A percentile compares a stretch with the other conserved stretches of the same genome.
Conservation (phyloP, 2,113 vertebrate species). For the Notarius lentiginosus region DNA sequence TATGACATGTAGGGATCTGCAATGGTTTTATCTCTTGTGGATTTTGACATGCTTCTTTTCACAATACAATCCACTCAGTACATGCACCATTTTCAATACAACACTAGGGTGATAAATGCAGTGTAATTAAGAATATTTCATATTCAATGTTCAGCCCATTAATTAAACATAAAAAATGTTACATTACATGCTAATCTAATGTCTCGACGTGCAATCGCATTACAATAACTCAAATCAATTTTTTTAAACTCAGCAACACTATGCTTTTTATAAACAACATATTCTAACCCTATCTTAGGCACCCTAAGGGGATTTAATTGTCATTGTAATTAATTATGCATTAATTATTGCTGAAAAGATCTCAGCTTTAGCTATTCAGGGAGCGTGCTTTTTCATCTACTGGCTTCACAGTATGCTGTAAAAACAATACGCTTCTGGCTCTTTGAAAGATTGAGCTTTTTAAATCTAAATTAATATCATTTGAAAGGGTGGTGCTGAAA, state of each 20-base stretch:
- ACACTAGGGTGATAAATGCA: background rate
- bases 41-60: background rate
- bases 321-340: constrained; percentile 55
- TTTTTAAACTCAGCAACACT: background rate
- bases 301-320: constrained; percentile 44
- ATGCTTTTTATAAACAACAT: background rate
- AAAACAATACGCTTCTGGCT: constrained; percentile 49
- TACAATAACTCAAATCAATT: constrained; percentile 20
- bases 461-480: constrained; percentile 48
- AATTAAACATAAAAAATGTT: constrained; percentile 32
- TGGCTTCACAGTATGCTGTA: constrained; percentile 43
- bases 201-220: constrained; percentile 15
- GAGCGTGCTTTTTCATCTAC: constrained; percentile 53
- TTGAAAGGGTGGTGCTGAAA: constrained; percentile 44
- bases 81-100: background rate
- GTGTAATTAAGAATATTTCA: background rate
- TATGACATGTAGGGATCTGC: background rate
- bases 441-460: constrained; percentile 52
- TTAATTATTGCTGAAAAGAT: constrained; percentile 47
- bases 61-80: background rate
- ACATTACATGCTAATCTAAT: background rate
- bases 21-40: background rate
- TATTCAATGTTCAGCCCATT: background rate
- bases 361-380: constrained; percentile 32
- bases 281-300: constrained; percentile 33